phyloP scores from a whole-genome alignment of 2,888 invertebrate genomes.

The Aporophyla lueneburgensis region DNA sequence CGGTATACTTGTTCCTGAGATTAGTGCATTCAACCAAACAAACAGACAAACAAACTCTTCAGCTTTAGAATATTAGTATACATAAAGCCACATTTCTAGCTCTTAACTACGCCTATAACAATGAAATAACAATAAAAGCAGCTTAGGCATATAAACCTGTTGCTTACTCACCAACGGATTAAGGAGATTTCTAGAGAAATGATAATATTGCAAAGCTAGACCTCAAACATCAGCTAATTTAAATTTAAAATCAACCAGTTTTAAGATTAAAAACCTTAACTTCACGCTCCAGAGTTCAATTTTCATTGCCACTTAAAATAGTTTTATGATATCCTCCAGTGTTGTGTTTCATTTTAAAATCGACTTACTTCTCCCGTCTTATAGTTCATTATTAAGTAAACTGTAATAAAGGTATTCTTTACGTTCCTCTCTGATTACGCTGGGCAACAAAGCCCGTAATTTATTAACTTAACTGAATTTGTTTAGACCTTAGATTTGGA shows the following conservation, averaged over 20 bases:
- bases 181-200: neutral
- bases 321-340: neutral
- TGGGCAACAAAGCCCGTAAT: conserved; percentile 38
- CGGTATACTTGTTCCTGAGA: no score
- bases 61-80: no score
- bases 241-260: conserved; percentile 6
- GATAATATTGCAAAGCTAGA: conserved; percentile 21
- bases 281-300: neutral
- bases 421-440: conserved; percentile 33
- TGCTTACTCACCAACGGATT: conserved; percentile 21
- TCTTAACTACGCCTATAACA: neutral
- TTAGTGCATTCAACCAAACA: no score
- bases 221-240: neutral
- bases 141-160: conserved; percentile 11
- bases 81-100: neutral
- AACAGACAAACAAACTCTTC: no score
- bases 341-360: neutral
- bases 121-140: conserved; percentile 16
- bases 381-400: conserved; percentile 5
- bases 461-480: conserved; percentile 55
- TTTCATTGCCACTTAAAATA: neutral
- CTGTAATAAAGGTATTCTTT: conserved; percentile 6
- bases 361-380: neutral
- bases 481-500: conserved; percentile 46
- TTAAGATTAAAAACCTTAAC: neutral